Evolutionary conservation across 1,140 invertebrate species (phyloP), one percentile per base, ranked within the genome.

Genomic region (Penaeus chinensis): DNA sequence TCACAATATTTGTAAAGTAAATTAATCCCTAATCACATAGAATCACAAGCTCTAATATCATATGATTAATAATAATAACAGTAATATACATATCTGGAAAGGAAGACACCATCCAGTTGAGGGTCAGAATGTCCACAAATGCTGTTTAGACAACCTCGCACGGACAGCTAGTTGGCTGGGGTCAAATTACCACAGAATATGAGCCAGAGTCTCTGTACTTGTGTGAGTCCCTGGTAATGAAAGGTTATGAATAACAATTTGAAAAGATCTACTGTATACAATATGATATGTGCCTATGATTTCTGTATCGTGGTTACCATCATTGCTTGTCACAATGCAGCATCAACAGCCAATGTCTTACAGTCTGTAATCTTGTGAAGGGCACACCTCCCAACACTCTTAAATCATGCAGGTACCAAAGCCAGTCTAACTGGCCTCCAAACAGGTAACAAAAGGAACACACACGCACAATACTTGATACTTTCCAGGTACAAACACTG

Each of bases 401-500:
- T 83, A 87, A 69, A 87, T 87, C 86, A 87, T 87, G 86, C 86
- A 87, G 86, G 86, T 87, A 87, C 86, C 86, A 87, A 83, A 87
- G 86, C 86, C 86, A 87, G 86, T 77, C 80, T 87, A 80, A 87
- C 86, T 87, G 86, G 86, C 86, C 86, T 87, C 80, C 86, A 87
- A 87, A 82, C 86, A 87, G 86, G 86, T 87, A 87, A 87, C 80
- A 87, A 87, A 87, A 87, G 86, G 71, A 87, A 87, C 86, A 87
- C 86, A 87, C 86, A 87, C 81, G 80, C 86, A 87, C 86, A 87
- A 87, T 87, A 87, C 86, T 87, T 87, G 86, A 82, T 87, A 83
- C 81, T 87, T 87, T 87, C 86, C 86, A 87, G 86, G 86, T 87
- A 87, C 86, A 87, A 87, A 87, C 86, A 87, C 86, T 87, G 86